These are phyloP conservation scores for Morpho helenor DNA, from an alignment of 2,888 invertebrate genomes.

Conservation along the genomic window DNA sequence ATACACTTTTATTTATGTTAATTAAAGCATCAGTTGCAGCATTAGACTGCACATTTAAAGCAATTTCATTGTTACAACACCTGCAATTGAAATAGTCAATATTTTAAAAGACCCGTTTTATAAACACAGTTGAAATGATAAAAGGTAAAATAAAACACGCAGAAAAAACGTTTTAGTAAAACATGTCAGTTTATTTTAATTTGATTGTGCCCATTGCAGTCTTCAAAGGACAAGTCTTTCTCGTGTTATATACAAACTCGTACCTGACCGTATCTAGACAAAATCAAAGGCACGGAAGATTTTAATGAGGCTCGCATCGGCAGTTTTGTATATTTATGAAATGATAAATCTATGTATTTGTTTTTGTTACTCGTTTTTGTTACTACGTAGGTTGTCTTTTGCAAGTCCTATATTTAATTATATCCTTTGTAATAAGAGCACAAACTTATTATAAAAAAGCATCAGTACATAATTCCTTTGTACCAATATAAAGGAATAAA, in stretches of 20 bases:
- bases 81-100: slow-evolving; percentile 25
- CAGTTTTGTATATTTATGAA: slow-evolving; percentile 47
- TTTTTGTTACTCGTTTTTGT: slow-evolving; percentile 7
- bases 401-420: background rate
- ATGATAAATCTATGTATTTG: slow-evolving; percentile 29
- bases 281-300: slow-evolving; percentile 75
- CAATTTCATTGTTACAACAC: slow-evolving; percentile 16
- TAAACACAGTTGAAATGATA: slow-evolving; percentile 1
- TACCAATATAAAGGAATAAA: too few relatives aligned
- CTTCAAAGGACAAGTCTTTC: slow-evolving; percentile 53
- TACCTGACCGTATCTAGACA: slow-evolving; percentile 65
- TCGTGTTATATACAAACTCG: slow-evolving; percentile 42
- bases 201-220: slow-evolving; percentile 36
- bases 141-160: slow-evolving; percentile 12
- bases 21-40: slow-evolving; percentile 25
- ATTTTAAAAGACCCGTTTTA: too few relatives aligned
- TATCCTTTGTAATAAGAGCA: too few relatives aligned
- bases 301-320: slow-evolving; percentile 76
- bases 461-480: too few relatives aligned
- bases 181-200: slow-evolving; percentile 28
- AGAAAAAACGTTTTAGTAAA: slow-evolving; percentile 22
- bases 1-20: slow-evolving; percentile 22
- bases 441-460: too few relatives aligned
- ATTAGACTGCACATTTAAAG: slow-evolving; percentile 19
- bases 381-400: background rate